Base-by-base conservation (phyloP, 2,113 vertebrate species). In the Pluvialis apricaria region DNA sequence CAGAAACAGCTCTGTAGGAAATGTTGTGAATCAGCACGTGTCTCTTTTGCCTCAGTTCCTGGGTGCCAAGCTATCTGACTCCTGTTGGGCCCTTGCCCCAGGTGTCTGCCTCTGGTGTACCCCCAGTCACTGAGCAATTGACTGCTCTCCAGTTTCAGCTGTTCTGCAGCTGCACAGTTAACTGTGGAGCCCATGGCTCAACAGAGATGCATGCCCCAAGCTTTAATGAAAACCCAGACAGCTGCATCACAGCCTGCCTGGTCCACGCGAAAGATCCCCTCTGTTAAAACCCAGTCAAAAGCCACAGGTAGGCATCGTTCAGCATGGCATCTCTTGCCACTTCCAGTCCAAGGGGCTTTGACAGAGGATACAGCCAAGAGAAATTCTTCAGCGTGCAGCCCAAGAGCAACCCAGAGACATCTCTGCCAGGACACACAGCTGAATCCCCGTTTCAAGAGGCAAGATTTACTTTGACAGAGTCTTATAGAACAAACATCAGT, bases 351-450 rank as follows among this genome's bases (percentile, higher is more conserved):
- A 16, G 4, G 28, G 44, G 17, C 69, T 87, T 76, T 75, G 26
- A 34, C 38, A 87, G 65, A 87, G 36, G 58, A 45, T 3, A 36
- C 31, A 81, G 82, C 36, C 82, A 70, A 88, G 38, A 90, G 26
- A 73, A 88, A 81, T 70, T 79, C 47, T 81, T 90, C 62, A 29
- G 64, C 19, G 1, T 24, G 34, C 44, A 91, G 52, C 52, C 78
- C 78, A 54, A 25, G 22, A 93, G 62, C 58, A 85, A 60, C 61
- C 62, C 29, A 80, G 52, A 91, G 34, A 62, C 52, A 66, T 19
- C 40, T 88, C 70, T 94, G 86, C 90, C 69, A 93, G 88, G 83
- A 88, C 69, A 71, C 1, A 19, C 72, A 91, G 88, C 58, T 32
- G 44, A 94, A 86, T 49, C 72, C 64, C 32, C 3, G 0, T 61